A percentile compares a stretch with the other conserved stretches of the same genome.
phyloP scores from a whole-genome alignment of 2,113 vertebrate genomes.

The Lophius piscatorius region DNA sequence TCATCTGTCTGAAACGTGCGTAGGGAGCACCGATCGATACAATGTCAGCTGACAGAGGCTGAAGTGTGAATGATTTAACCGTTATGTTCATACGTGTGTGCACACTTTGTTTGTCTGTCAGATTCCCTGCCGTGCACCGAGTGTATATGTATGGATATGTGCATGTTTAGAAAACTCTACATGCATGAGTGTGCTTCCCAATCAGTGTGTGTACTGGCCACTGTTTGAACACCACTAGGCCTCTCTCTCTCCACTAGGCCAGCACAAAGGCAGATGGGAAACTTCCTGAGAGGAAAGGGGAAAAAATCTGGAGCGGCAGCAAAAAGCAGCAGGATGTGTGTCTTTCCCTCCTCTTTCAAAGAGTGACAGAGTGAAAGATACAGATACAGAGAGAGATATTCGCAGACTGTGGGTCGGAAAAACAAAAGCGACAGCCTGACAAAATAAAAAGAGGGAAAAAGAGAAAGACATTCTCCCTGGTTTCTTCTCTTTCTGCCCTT shows the following conservation, averaged over 20 bases:
- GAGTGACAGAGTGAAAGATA: slow-evolving; percentile 68
- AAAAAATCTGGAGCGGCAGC: slow-evolving; percentile 62
- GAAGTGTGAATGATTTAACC: slow-evolving; percentile 32
- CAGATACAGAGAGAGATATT: slow-evolving; percentile 56
- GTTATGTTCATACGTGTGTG: slow-evolving; percentile 31
- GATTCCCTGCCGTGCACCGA: background rate
- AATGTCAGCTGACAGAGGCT: slow-evolving; percentile 29
- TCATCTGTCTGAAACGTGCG: slow-evolving; percentile 10
- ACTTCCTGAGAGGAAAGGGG: slow-evolving; percentile 81
- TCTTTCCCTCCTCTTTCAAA: slow-evolving; percentile 74
- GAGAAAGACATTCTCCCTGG: slow-evolving; percentile 22
- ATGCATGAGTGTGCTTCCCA: slow-evolving; percentile 65
- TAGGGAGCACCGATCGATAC: slow-evolving; percentile 40
- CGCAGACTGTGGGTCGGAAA: slow-evolving; percentile 48
- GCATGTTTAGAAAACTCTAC: slow-evolving; percentile 49
- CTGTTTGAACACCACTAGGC: slow-evolving; percentile 77
- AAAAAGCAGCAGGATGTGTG: slow-evolving; percentile 77
- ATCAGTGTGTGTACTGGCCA: slow-evolving; percentile 70
- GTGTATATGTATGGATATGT: slow-evolving; percentile 34
- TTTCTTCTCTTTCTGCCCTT: slow-evolving; percentile 15
- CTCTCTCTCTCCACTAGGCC: slow-evolving; percentile 72
- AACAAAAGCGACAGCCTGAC: slow-evolving; percentile 51
- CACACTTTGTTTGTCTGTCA: slow-evolving; percentile 19
- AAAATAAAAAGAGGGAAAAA: slow-evolving; percentile 46
- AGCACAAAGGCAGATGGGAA: slow-evolving; percentile 79